phyloP scores from a whole-genome alignment of 2,888 invertebrate genomes.

The Nebria brevicollis region DNA sequence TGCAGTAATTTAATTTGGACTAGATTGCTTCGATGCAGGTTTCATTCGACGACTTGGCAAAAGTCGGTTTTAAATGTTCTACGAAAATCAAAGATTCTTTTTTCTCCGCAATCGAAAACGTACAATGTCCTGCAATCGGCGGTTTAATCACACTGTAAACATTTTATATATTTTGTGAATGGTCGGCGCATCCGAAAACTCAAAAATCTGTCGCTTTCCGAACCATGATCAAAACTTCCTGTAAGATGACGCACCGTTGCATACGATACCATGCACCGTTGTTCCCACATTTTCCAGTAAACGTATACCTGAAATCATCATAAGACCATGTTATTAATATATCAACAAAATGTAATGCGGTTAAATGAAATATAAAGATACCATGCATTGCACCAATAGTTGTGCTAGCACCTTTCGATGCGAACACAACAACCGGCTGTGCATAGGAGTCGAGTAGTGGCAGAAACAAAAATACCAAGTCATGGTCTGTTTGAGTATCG shows the following conservation, averaged over 20 bases:
- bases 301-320: constrained; percentile 48
- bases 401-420: constrained; percentile 42
- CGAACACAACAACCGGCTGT: constrained; percentile 51
- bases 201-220: no score
- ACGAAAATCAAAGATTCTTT: no score
- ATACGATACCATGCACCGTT: constrained; percentile 49
- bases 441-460: constrained; percentile 48
- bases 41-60: no score
- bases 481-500: constrained; percentile 30
- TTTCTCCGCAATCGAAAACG: no score
- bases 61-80: no score
- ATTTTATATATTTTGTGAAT: no score
- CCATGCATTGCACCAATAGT: not conserved
- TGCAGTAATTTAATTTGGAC: no score
- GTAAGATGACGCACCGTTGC: constrained; percentile 47
- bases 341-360: not conserved
- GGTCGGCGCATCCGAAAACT: no score
- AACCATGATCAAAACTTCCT: not conserved
- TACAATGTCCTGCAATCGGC: no score
- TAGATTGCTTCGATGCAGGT: no score
- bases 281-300: constrained; percentile 49
- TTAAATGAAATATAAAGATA: no score
- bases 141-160: no score
- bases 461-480: constrained; percentile 50
- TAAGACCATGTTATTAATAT: not conserved